These are phyloP conservation scores for Lagorchestes hirsutus DNA, from an alignment of 2,797 vertebrate genomes.

Conservation along the genomic window DNA sequence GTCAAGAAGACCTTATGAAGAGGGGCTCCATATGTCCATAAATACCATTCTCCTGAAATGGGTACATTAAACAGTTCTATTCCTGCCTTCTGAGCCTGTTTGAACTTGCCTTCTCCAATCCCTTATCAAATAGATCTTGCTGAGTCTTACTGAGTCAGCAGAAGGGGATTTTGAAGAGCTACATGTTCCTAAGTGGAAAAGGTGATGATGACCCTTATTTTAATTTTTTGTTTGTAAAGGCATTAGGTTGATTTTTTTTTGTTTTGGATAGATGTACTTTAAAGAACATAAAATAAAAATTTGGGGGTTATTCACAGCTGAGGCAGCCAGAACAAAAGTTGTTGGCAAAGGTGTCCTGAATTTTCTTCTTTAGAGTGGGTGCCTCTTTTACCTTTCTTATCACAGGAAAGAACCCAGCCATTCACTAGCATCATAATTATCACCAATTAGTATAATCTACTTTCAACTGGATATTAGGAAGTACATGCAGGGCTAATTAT, in stretches of 20 bases:
- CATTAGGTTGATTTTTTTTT: background rate
- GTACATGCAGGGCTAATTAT: background rate
- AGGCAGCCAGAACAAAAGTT: background rate
- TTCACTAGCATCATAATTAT: background rate
- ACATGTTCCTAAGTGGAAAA: constrained; percentile 15
- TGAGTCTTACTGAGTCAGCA: background rate
- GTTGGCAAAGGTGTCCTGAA: background rate
- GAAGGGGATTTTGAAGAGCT: background rate
- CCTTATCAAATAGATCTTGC: background rate
- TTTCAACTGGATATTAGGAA: background rate
- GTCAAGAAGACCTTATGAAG: background rate
- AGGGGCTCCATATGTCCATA: background rate
- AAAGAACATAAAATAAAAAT: background rate
- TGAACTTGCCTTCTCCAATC: background rate
- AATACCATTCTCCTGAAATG: background rate
- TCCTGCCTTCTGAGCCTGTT: background rate
- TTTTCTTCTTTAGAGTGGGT: background rate
- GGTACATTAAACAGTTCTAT: background rate
- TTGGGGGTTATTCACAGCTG: background rate
- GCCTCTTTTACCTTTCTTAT: background rate
- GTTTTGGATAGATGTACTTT: background rate
- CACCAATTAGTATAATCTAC: background rate
- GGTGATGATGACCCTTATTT: background rate
- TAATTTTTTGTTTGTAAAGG: constrained; percentile 16
- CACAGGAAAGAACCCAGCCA: background rate